Conservation (phyloP, 2,888 invertebrate genomes). For the Formica aserva region DNA sequence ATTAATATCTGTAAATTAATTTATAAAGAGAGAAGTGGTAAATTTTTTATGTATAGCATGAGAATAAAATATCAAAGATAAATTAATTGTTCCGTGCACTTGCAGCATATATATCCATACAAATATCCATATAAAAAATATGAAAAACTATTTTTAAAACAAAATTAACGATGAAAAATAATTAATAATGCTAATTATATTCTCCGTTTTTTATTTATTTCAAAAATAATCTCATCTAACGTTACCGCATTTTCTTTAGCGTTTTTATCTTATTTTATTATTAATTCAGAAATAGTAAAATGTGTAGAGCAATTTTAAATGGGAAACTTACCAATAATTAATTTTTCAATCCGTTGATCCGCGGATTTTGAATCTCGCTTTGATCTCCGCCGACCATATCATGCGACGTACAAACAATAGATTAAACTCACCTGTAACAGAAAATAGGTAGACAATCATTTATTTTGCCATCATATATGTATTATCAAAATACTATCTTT, state of each 20-base stretch:
- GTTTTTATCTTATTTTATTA: background rate
- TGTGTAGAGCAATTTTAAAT: background rate
- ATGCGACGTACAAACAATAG: slow-evolving; percentile 14
- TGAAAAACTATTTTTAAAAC: background rate
- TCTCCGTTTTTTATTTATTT: background rate
- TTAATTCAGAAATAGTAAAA: background rate
- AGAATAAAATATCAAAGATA: background rate
- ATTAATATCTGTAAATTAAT: slow-evolving; percentile 1
- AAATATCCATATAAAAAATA: background rate
- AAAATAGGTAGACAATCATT: slow-evolving; percentile 33
- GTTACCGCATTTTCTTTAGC: background rate
- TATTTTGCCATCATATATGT: background rate
- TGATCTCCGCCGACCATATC: slow-evolving; percentile 20
- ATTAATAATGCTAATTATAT: background rate
- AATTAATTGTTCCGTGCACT: background rate
- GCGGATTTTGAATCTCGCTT: slow-evolving; percentile 16
- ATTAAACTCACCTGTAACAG: slow-evolving; percentile 51
- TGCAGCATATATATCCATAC: background rate
- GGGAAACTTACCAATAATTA: background rate
- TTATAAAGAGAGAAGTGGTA: background rate
- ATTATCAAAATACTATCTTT: background rate
- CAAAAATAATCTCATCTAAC: background rate
- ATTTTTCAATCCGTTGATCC: slow-evolving; percentile 12
- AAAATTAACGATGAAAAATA: background rate
- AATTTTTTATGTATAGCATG: background rate